phyloP scores from a whole-genome alignment of 2,888 invertebrate genomes.

The Tanypteryx hageni region DNA sequence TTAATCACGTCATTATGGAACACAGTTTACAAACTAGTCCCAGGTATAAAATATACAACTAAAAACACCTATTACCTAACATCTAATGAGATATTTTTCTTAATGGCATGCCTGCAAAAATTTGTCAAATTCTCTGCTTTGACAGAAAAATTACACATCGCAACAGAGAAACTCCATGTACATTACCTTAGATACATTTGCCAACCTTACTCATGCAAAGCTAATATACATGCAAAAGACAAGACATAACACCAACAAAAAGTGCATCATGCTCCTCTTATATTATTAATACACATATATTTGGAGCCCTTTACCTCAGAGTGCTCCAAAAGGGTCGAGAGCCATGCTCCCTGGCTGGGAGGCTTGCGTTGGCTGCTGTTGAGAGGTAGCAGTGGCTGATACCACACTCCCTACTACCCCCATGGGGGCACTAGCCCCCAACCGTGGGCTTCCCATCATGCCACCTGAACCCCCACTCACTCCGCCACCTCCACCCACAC shows the following conservation, averaged over 20 bases:
- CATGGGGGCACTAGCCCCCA: slow-evolving; percentile 48
- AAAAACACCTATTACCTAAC: no score
- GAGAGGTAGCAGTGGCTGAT: slow-evolving; percentile 36
- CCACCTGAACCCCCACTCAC: slow-evolving; percentile 63
- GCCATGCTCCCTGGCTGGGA: slow-evolving; percentile 55
- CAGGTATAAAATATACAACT: no score
- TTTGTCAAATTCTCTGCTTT: no score
- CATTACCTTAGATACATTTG: neutral
- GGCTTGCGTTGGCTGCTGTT: slow-evolving; percentile 57
- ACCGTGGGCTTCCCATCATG: slow-evolving; percentile 58
- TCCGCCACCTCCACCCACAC: slow-evolving; percentile 56
- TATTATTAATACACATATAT: neutral
- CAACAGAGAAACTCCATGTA: neutral
- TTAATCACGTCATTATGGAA: no score
- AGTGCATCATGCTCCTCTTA: neutral
- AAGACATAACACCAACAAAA: neutral
- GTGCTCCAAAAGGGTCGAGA: slow-evolving; percentile 59
- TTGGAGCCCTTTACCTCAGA: slow-evolving; percentile 58
- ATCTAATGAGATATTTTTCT: no score
- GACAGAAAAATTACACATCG: neutral
- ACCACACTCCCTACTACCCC: slow-evolving; percentile 28
- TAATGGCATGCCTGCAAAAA: no score
- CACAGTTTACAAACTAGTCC: no score
- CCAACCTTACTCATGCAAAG: neutral
- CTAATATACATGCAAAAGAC: neutral